A percentile compares a stretch with the other conserved stretches of the same genome.
phyloP scores from a whole-genome alignment of 2,113 vertebrate species.

The Tonatia bakeri region DNA sequence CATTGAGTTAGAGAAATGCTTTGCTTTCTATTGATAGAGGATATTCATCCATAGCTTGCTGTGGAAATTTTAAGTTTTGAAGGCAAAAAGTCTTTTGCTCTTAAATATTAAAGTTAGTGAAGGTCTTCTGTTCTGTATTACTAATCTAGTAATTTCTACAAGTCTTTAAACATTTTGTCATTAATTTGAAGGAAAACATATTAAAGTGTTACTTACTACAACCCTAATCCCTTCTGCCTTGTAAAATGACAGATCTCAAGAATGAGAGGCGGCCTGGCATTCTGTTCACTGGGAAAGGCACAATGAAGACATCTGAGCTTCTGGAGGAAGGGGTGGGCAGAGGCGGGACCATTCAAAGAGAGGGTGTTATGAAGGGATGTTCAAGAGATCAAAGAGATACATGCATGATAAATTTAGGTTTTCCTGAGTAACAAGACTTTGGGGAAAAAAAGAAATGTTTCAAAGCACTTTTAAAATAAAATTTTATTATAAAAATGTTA shows the following conservation, averaged over 20 bases:
- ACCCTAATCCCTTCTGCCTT: background rate
- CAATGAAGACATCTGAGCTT: background rate
- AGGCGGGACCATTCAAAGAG: background rate
- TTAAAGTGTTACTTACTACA: background rate
- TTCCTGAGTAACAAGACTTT: background rate
- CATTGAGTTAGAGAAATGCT: background rate
- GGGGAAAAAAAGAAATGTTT: background rate
- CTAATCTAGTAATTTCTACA: background rate
- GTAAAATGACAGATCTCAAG: background rate
- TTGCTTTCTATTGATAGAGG: slow-evolving; percentile 20
- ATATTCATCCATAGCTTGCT: background rate
- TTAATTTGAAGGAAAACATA: background rate
- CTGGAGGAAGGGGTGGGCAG: background rate
- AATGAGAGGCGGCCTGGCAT: background rate
- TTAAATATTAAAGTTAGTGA: background rate
- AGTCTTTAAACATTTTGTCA: background rate
- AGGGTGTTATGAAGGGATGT: background rate
- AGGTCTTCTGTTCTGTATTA: background rate
- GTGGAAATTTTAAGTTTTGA: slow-evolving; percentile 20
- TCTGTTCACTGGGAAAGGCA: background rate
- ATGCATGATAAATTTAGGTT: background rate
- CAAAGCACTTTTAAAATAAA: background rate
- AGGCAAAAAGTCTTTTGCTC: background rate
- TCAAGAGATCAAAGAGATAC: background rate
- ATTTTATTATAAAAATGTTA: background rate